A percentile compares a stretch with the other conserved stretches of the same genome.
Evolutionary conservation across 2,888 invertebrate genomes (phyloP).

Genomic region (Rhorus exstirpatorius): DNA sequence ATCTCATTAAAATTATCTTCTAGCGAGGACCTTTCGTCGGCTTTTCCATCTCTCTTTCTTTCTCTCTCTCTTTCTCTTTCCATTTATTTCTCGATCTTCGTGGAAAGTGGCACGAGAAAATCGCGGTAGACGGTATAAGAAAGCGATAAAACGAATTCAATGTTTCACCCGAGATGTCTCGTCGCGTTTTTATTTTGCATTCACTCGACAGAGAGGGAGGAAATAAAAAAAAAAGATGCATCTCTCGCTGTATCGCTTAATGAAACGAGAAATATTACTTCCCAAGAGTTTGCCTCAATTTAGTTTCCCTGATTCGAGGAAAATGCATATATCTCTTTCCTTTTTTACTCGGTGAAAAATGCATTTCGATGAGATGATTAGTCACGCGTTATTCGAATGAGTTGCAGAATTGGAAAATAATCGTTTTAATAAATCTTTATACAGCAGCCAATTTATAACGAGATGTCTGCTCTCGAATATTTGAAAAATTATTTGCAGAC

Average conservation of each 20-base stretch:
- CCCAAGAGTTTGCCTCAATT: conserved; percentile 1
- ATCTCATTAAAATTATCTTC: conserved; percentile 83
- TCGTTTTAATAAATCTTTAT: no score
- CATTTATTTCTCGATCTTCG: background rate
- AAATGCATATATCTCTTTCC: background rate
- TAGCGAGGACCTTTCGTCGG: conserved; percentile 70
- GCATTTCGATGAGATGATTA: background rate
- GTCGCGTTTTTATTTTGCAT: conserved; percentile 17
- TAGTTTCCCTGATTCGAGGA: background rate
- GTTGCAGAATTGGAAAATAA: no score
- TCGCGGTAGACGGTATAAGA: conserved; percentile 31
- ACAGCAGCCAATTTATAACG: no score
- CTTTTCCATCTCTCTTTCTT: conserved; percentile 44
- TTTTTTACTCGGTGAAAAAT: background rate
- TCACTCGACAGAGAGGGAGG: background rate
- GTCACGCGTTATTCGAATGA: background rate
- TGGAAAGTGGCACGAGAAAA: conserved; percentile 33
- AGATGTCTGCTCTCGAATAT: no score
- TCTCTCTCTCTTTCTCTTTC: conserved; percentile 1
- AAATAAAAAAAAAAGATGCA: background rate
- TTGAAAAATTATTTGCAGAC: no score
- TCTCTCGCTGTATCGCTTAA: background rate
- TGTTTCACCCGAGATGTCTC: conserved; percentile 48
- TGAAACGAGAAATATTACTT: conserved; percentile 34
- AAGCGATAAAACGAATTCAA: conserved; percentile 56